phyloP scores from a whole-genome alignment of 2,888 invertebrate genomes.

The Mythimna loreyi region DNA sequence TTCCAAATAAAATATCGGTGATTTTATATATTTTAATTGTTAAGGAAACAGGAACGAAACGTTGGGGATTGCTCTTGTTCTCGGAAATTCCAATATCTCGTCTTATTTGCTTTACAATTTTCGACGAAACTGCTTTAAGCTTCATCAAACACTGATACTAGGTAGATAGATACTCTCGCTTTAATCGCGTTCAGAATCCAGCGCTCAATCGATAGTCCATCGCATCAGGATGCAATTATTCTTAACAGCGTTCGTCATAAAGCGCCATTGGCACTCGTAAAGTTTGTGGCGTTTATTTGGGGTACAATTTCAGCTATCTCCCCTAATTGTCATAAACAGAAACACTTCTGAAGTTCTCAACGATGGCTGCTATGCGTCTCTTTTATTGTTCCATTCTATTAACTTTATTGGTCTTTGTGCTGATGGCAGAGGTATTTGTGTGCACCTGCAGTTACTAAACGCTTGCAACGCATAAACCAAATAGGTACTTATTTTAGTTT shows the following conservation, averaged over 20 bases:
- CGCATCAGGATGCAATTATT: conserved; percentile 5
- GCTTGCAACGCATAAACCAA: too few relatives aligned
- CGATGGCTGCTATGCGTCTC: background rate
- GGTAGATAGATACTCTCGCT: background rate
- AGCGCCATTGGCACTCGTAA: conserved; percentile 14
- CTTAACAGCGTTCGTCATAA: conserved; percentile 7
- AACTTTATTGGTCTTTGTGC: conserved; percentile 9
- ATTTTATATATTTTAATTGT: background rate
- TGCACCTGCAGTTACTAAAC: background rate
- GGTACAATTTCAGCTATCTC: conserved; percentile 26
- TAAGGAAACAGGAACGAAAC: background rate
- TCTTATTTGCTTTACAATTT: background rate
- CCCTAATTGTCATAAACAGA: conserved; percentile 34
- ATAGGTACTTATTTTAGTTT: background rate
- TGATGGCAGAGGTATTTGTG: background rate
- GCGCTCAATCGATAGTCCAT: conserved; percentile 3
- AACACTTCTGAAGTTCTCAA: conserved; percentile 3
- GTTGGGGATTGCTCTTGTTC: background rate
- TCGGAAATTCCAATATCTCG: conserved; percentile 1
- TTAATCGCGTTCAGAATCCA: background rate
- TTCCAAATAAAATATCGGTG: background rate
- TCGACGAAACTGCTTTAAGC: background rate
- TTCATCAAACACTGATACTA: conserved; percentile 2
- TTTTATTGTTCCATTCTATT: conserved; percentile 26
- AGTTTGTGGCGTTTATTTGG: conserved; percentile 30